A percentile compares a stretch with the other conserved stretches of the same genome.
Conservation (phyloP, 2,888 invertebrate genomes). For the Eristalis intricaria region DNA sequence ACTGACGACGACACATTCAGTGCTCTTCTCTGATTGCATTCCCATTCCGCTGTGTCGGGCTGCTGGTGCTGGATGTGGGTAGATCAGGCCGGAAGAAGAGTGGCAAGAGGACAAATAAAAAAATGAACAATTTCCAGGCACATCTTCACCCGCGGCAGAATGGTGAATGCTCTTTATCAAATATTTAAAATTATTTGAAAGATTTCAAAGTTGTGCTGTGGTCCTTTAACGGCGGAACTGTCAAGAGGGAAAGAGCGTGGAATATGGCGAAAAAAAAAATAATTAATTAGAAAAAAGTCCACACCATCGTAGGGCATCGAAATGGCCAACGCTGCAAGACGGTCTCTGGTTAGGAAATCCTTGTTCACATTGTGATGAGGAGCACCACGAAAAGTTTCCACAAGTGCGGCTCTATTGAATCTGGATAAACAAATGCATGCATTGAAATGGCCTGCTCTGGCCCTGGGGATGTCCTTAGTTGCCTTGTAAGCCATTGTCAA, state of each 20-base stretch:
- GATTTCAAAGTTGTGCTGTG: slow-evolving; percentile 10
- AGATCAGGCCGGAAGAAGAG: not conserved
- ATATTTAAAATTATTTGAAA: slow-evolving; percentile 62
- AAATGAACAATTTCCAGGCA: slow-evolving; percentile 42
- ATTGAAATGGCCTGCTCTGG: slow-evolving; percentile 1
- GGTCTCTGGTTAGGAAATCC: slow-evolving; percentile 26
- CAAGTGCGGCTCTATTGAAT: slow-evolving; percentile 43
- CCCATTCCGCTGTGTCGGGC: not conserved
- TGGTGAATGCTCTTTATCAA: slow-evolving; percentile 54
- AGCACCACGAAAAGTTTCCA: not conserved
- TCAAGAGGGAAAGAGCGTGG: not conserved
- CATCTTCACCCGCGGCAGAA: slow-evolving; percentile 44
- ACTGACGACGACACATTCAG: slow-evolving; percentile 65
- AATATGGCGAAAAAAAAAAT: slow-evolving; percentile 17
- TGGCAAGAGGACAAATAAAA: slow-evolving; percentile 1
- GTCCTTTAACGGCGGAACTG: too few relatives aligned
- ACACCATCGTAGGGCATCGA: slow-evolving; percentile 33
- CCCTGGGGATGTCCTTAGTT: not conserved
- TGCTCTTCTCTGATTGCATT: slow-evolving; percentile 59
- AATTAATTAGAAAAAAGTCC: slow-evolving; percentile 46
- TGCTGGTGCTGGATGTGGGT: not conserved
- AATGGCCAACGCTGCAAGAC: slow-evolving; percentile 42
- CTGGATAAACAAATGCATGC: slow-evolving; percentile 45
- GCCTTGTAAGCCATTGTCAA: not conserved
- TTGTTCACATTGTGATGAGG: slow-evolving; percentile 19